Conservation (phyloP, 2,888 invertebrate species). For the Papilio elwesi region DNA sequence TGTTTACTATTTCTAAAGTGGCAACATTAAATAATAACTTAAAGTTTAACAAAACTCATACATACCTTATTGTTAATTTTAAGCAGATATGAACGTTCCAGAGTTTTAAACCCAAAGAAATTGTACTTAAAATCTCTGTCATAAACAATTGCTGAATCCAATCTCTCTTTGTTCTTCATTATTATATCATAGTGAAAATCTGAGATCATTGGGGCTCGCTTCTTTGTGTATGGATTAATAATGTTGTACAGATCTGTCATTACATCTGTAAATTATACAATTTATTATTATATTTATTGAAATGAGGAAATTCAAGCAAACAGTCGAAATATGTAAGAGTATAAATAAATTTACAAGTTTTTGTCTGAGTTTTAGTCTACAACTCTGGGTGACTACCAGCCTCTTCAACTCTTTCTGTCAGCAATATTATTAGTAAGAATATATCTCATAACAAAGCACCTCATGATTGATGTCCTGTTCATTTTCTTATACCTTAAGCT, state of each 20-base stretch:
- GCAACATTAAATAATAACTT: not conserved
- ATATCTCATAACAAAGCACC: too few relatives aligned
- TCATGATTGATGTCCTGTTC: too few relatives aligned
- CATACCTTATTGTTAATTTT: slow-evolving; percentile 92
- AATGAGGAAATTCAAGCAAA: too few relatives aligned
- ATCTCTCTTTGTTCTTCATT: slow-evolving; percentile 92
- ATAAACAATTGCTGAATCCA: slow-evolving; percentile 98
- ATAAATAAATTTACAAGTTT: too few relatives aligned
- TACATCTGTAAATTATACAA: slow-evolving; percentile 88
- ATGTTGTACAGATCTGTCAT: slow-evolving; percentile 93
- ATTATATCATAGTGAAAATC: slow-evolving; percentile 92
- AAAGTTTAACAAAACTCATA: slow-evolving; percentile 8
- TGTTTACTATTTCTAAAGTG: not conserved
- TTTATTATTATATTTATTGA: not conserved
- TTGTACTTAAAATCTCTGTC: slow-evolving; percentile 98
- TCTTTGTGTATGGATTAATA: slow-evolving; percentile 89
- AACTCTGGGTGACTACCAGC: too few relatives aligned
- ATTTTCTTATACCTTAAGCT: too few relatives aligned
- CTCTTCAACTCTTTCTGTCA: too few relatives aligned
- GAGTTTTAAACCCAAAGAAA: slow-evolving; percentile 99
- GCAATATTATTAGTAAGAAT: too few relatives aligned
- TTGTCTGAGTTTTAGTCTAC: too few relatives aligned
- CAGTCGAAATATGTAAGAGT: too few relatives aligned
- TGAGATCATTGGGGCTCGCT: slow-evolving; percentile 92
- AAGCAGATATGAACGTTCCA: slow-evolving; percentile 97